These are phyloP conservation scores for Chromobotia macracanthus DNA, from an alignment of 2,797 vertebrate genomes.

Conservation along the genomic window DNA sequence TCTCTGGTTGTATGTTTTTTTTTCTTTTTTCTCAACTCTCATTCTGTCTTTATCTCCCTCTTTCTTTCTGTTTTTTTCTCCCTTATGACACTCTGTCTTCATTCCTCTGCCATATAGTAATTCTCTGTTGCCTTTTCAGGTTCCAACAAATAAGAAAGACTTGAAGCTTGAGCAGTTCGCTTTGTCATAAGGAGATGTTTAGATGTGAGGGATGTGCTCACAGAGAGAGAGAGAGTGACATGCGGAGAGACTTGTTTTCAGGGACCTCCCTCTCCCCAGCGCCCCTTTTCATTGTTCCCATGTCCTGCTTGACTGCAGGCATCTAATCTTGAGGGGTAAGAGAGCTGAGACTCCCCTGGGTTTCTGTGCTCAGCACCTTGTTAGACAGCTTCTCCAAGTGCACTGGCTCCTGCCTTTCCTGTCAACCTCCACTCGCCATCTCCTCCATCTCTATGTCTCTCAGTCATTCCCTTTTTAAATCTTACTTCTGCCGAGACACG, in stretches of 20 bases:
- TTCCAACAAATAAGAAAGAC: slow-evolving; percentile 80
- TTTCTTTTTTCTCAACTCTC: not conserved
- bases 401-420: slow-evolving; percentile 44
- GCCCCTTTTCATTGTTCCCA: slow-evolving; percentile 64
- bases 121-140: slow-evolving; percentile 56
- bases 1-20: no score
- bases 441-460: slow-evolving; percentile 55
- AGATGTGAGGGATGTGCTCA: slow-evolving; percentile 74
- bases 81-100: slow-evolving; percentile 14
- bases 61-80: slow-evolving; percentile 5
- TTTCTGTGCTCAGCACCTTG: slow-evolving; percentile 82
- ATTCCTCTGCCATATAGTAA: slow-evolving; percentile 46
- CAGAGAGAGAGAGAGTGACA: slow-evolving; percentile 67
- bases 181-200: slow-evolving; percentile 88
- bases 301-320: slow-evolving; percentile 75
- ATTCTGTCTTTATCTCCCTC: not conserved
- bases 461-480: slow-evolving; percentile 48
- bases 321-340: slow-evolving; percentile 84
- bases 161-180: slow-evolving; percentile 86
- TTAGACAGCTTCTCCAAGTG: slow-evolving; percentile 75
- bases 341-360: slow-evolving; percentile 79
- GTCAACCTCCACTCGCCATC: slow-evolving; percentile 56
- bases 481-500: slow-evolving; percentile 23
- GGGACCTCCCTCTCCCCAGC: slow-evolving; percentile 71
- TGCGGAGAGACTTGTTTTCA: slow-evolving; percentile 71